Percentiles rank a stretch among this genome's conserved stretches.
Evolutionary conservation across 2,797 vertebrate species (phyloP).

Genomic region (Gadopsis bispinosus): DNA sequence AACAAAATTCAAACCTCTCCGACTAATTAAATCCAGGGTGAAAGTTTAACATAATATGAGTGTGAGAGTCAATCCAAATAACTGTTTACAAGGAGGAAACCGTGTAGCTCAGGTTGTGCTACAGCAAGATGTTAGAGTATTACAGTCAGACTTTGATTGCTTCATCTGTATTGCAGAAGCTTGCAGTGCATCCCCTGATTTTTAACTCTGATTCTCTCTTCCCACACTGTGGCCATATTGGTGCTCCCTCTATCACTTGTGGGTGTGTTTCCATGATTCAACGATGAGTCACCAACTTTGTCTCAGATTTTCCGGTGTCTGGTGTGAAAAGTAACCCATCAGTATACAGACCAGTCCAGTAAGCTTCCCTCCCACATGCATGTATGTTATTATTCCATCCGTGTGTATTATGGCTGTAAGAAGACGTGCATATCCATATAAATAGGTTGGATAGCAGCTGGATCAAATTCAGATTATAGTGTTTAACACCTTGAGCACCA

Average conservation of each 20-base stretch:
- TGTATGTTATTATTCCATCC: neutral
- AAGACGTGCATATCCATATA: neutral
- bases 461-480: conserved; percentile 8
- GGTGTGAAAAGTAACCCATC: conserved; percentile 41
- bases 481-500: conserved; percentile 25
- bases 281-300: conserved; percentile 66
- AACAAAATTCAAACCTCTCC: neutral
- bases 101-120: neutral
- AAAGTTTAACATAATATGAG: neutral
- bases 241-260: conserved; percentile 60
- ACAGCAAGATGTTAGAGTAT: conserved; percentile 1
- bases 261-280: conserved; percentile 70
- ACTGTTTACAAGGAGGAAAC: neutral
- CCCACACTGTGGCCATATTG: conserved; percentile 57
- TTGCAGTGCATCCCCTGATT: conserved; percentile 25
- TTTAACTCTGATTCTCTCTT: conserved; percentile 36
- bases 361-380: neutral
- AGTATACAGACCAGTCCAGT: conserved; percentile 14
- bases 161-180: conserved; percentile 28
- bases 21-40: neutral
- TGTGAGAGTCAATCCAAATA: conserved; percentile 14
- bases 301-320: conserved; percentile 51
- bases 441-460: conserved; percentile 23
- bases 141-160: conserved; percentile 16
- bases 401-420: neutral